These are phyloP conservation scores for Numenius phaeopus DNA, from an alignment of 2,797 vertebrate species.

Conservation along the genomic window DNA sequence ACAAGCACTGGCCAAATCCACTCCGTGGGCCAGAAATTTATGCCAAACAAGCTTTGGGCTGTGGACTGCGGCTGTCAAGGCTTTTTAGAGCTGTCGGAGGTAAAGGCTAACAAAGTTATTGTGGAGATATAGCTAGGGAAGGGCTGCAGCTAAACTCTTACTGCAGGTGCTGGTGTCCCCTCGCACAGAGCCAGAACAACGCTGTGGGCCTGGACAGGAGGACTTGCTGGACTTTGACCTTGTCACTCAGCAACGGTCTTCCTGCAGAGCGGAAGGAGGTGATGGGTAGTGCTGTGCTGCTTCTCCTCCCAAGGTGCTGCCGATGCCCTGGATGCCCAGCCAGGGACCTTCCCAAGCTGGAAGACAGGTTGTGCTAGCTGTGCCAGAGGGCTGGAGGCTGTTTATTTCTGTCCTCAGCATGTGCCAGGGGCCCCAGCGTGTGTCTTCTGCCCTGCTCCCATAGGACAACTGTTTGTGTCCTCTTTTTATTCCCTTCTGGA, in stretches of 20 bases:
- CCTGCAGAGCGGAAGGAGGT: background rate
- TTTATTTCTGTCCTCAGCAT: background rate
- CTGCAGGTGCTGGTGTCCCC: background rate
- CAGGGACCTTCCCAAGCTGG: background rate
- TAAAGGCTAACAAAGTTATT: background rate
- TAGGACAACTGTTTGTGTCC: background rate
- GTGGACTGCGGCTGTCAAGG: background rate
- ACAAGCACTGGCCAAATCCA: background rate
- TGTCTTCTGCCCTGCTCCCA: background rate
- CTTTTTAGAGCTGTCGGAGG: background rate
- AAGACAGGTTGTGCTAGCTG: background rate
- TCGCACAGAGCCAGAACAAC: background rate
- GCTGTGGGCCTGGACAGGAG: background rate
- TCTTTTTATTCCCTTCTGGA: background rate
- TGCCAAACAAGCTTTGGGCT: background rate
- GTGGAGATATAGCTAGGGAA: background rate
- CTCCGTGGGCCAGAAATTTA: background rate
- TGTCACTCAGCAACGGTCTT: background rate
- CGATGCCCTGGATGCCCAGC: background rate
- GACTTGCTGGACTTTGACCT: background rate
- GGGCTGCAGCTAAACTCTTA: background rate
- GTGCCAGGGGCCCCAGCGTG: background rate
- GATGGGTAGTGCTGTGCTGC: background rate
- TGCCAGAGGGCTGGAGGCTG: background rate
- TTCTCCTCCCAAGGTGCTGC: background rate